Evolutionary conservation across 1,140 invertebrate genomes (phyloP), one percentile per base, ranked within the genome.

Genomic region (Halesus radiatus): DNA sequence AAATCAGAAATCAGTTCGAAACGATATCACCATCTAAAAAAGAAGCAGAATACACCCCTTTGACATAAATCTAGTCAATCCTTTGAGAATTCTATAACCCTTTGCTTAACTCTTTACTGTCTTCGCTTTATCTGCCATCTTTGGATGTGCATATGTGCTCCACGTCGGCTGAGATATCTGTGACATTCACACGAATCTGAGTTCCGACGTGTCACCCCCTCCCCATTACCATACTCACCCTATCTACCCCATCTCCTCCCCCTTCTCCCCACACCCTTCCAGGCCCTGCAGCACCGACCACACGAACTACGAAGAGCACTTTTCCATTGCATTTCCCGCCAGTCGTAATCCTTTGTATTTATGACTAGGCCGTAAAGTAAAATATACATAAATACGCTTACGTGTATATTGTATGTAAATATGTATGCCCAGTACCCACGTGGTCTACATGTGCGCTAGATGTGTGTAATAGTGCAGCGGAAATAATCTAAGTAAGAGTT

Each of bases 311-410:
- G 32, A 66, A 62, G 62, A 74, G 76, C 80, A 75, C 80, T 78
- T 81, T 78, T 79, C 76, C 80, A 70, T 81, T 76, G 80, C 80
- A 73, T 70, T 83, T 58, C 68, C 79, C 81, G 76, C 79, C 70
- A 58, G 50, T 80, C 70, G 76, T 74, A 80, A 80, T 76, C 79
- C 79, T 83, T 80, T 83, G 81, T 83, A 83, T 83, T 83, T 83
- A 83, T 83, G 81, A 79, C 79, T 22, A 60, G 73, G 58, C 78
- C 79, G 79, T 83, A 82, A 82, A 80, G 80, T 80, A 80, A 82
- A 78, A 80, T 70, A 68, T 80, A 82, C 58, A 53, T 81, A 82
- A 80, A 80, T 70, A 76, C 78, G 79, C 58, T 52, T 75, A 81
- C 58, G 18, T 70, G 45, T 20, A 52, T 18, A 37, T 15, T 13